Percentiles rank a stretch among this genome's conserved stretches.
Evolutionary conservation across 2,113 vertebrate genomes (phyloP).

Genomic region (Diadophis punctatus): DNA sequence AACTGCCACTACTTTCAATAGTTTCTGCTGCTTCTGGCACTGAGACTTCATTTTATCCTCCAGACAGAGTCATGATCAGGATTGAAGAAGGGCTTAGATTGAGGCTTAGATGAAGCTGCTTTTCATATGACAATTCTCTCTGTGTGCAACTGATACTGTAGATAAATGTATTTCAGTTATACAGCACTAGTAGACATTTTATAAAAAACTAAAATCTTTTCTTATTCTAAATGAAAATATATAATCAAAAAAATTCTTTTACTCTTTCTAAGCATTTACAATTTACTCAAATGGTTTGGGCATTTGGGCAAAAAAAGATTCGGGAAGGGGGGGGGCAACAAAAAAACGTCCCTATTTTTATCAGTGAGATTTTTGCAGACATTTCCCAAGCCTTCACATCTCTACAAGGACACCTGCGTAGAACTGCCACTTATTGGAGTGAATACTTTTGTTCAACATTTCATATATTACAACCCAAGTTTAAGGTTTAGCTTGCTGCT

Average conservation of each 20-base stretch:
- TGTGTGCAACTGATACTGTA: not conserved
- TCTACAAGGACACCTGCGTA: not conserved
- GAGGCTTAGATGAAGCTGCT: not conserved
- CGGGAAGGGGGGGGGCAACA: not conserved
- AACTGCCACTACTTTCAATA: too few relatives aligned
- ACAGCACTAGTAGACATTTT: not conserved
- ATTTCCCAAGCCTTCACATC: not conserved
- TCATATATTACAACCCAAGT: slow-evolving; percentile 15
- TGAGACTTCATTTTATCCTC: not conserved
- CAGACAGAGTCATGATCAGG: not conserved
- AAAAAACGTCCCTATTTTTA: not conserved
- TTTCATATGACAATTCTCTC: not conserved
- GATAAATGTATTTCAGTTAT: not conserved
- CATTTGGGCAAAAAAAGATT: not conserved
- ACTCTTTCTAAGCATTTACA: not conserved
- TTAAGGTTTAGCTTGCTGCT: not conserved
- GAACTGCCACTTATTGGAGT: not conserved
- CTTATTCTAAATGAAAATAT: not conserved
- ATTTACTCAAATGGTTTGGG: not conserved
- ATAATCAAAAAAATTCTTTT: not conserved
- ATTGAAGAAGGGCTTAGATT: not conserved
- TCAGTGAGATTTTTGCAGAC: not conserved
- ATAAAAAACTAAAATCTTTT: not conserved
- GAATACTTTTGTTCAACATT: not conserved
- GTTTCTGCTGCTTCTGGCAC: not conserved